Evolutionary conservation across 2,113 vertebrate genomes (phyloP).

Genomic region (Ailuropoda melanoleuca): DNA sequence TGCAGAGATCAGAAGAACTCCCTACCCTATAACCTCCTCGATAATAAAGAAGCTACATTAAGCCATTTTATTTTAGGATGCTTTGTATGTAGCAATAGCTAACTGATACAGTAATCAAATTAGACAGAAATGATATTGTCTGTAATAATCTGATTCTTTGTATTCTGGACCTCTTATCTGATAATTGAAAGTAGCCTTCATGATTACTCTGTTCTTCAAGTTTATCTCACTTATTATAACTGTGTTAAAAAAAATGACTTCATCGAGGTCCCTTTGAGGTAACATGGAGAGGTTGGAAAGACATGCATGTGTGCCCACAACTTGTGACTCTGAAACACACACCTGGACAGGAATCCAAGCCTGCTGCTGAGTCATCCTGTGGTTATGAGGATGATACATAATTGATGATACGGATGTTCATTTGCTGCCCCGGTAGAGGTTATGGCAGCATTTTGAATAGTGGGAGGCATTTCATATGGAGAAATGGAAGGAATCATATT

Average conservation of each 20-base stretch:
- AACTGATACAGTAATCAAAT: neutral
- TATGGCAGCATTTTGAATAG: neutral
- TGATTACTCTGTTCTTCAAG: neutral
- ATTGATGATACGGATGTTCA: neutral
- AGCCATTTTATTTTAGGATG: neutral
- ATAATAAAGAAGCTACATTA: neutral
- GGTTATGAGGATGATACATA: too few species aligned
- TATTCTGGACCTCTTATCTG: neutral
- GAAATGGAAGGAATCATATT: too few species aligned
- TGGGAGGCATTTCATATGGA: neutral
- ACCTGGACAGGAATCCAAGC: too few species aligned
- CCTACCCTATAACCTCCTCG: too few species aligned
- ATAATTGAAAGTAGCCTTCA: neutral
- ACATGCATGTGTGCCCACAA: neutral
- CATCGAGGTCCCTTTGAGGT: neutral
- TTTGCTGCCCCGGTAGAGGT: neutral
- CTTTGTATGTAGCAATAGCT: neutral
- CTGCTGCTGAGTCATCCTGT: too few species aligned
- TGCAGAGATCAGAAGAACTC: too few species aligned
- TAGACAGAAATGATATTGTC: neutral
- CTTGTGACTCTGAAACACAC: neutral
- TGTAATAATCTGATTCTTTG: neutral
- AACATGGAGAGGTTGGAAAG: neutral
- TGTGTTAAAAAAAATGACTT: neutral
- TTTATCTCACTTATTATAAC: neutral